These are phyloP conservation scores for Microplitis manilae DNA, from an alignment of 2,888 invertebrate genomes.

Conservation along the genomic window DNA sequence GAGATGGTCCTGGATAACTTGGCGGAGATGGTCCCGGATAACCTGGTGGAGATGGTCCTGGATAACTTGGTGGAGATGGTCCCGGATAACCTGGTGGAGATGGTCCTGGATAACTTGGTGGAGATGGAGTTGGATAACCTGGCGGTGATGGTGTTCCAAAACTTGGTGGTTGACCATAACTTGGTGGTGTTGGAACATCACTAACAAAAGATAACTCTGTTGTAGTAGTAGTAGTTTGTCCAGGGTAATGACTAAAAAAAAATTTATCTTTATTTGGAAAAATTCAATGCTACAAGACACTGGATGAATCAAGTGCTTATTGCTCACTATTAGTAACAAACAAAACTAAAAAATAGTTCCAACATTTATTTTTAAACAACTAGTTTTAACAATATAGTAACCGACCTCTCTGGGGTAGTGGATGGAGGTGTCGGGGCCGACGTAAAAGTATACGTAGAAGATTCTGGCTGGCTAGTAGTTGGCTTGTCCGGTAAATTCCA, in stretches of 20 bases:
- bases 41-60: background rate
- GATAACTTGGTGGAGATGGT: background rate
- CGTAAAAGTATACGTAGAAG: background rate
- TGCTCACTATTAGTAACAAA: too few species aligned
- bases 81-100: background rate
- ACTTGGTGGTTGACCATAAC: background rate
- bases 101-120: background rate
- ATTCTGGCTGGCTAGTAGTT: background rate
- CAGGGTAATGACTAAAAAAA: background rate
- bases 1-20: background rate
- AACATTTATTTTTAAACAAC: background rate
- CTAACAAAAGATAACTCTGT: background rate
- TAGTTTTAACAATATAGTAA: background rate
- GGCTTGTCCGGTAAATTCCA: background rate
- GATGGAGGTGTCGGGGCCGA: background rate
- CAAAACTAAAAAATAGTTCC: background rate
- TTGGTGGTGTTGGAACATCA: background rate
- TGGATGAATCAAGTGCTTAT: too few species aligned
- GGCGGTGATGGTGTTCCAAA: background rate
- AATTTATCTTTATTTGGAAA: background rate
- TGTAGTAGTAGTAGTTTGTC: background rate
- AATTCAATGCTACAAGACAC: too few species aligned
- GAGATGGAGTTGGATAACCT: background rate
- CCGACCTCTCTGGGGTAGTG: background rate
- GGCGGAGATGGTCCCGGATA: background rate